Base-by-base conservation (phyloP, 2,888 invertebrate genomes). In the Drosophila diplacantha region DNA sequence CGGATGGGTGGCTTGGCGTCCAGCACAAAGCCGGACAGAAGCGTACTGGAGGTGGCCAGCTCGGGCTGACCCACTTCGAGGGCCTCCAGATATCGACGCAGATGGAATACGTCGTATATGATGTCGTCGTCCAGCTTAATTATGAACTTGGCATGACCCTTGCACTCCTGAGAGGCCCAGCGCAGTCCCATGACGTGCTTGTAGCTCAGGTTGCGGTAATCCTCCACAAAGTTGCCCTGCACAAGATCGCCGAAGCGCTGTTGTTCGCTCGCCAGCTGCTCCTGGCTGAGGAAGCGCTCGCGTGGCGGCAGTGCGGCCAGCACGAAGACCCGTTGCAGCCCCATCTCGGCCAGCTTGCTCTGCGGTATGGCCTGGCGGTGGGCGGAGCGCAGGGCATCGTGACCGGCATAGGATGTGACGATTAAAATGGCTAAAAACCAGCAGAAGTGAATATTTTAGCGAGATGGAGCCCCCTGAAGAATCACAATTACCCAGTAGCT, bases 101-200 rank as follows among this genome's bases (percentile, higher is more conserved):
- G 87, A 69, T 90, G 90, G 73, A 91, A 91, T 24, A 95, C 87
- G 86, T 95, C 92, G 18, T 93, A 91, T 5, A 94, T 92, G 46
- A 93, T 93, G 81, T 95, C 95, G 85, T 95, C 95, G 84, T 96
- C 95, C 87, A 94, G 92, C 90, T 96, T 96, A 31, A 95, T 90
- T 29, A 95, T 89, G 75, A 91, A 94, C 60, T 91, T 90, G 2
- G 92, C 90, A 12, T 89, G 87, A 1, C 80, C 81, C 32, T 31
- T 31, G 79, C 95, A 95, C 75, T 90, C 89, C n/a, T 88, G 88
- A 0, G 90, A 88, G 0, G 91, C 92, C 95, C 95, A 96, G 74
- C 91, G 91, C 35, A 95, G 85, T 0, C 95, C 95, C 94, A 95
- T 95, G 0, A 93, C 85, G 81, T 95, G 95, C 87, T 95, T 95